A percentile compares a stretch with the other conserved stretches of the same genome.
phyloP scores from a whole-genome alignment of 2,113 vertebrate genomes.

The Thermophis baileyi region DNA sequence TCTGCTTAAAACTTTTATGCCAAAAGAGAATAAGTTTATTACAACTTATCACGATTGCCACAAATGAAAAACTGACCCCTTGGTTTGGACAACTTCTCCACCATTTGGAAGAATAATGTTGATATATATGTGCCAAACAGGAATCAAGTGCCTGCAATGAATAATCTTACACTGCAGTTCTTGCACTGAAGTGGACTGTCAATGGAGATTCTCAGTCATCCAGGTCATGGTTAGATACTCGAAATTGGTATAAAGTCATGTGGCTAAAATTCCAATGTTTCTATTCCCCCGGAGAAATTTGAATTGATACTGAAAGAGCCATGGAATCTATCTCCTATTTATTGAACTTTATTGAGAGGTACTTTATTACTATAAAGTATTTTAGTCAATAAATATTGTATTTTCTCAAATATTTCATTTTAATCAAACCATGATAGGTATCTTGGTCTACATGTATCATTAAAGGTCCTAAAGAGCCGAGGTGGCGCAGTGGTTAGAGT shows the following conservation, averaged over 20 bases:
- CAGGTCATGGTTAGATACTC: neutral
- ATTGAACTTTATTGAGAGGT: neutral
- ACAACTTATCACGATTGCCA: neutral
- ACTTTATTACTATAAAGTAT: neutral
- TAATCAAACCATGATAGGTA: neutral
- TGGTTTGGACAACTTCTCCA: neutral
- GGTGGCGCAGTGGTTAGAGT: no score
- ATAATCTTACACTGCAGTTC: neutral
- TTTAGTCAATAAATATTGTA: neutral
- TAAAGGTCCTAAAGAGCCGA: neutral
- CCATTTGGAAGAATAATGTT: neutral
- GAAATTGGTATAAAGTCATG: neutral
- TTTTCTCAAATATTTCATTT: neutral
- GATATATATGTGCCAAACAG: neutral
- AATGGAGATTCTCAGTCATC: no score
- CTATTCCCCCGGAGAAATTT: neutral
- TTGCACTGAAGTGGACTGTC: neutral
- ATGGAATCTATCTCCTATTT: neutral
- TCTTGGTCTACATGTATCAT: neutral
- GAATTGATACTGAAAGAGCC: neutral
- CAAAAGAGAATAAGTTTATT: neutral
- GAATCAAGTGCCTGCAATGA: neutral
- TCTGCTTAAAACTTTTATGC: neutral
- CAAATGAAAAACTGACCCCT: neutral
- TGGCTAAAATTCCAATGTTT: neutral